Evolutionary conservation across 53 echinoderm and acorn worm species (phyloP).

Genomic region (Glandiceps talaboti): DNA sequence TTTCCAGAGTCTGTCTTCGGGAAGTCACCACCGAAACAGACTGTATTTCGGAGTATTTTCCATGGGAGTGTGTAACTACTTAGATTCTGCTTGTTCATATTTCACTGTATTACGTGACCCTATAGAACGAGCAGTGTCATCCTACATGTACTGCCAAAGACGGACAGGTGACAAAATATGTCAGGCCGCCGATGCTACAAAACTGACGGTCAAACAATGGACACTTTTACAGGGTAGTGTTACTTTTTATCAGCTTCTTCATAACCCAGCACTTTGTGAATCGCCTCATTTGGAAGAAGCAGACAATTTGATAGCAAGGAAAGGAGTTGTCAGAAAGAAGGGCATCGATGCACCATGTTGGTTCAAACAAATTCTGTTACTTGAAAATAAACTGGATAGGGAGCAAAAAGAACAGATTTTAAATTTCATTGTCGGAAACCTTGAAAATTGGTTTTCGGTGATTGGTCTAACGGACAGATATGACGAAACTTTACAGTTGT

Average conservation of each 20-base stretch:
- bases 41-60: not conserved
- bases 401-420: not conserved
- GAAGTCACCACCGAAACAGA: not conserved
- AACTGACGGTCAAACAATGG: not conserved
- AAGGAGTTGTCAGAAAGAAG: not conserved
- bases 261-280: not conserved
- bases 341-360: not conserved
- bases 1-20: not conserved
- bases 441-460: not conserved
- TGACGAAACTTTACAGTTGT: not conserved
- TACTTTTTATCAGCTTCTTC: not conserved
- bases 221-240: not conserved
- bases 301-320: not conserved
- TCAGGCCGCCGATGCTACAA: not conserved
- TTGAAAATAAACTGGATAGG: not conserved
- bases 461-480: not conserved
- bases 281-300: not conserved
- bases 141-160: not conserved
- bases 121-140: not conserved
- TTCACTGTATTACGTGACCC: not conserved
- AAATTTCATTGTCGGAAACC: not conserved
- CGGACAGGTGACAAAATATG: not conserved
- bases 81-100: not conserved
- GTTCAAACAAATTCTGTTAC: not conserved
- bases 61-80: not conserved